Evolutionary conservation across 2,888 invertebrate genomes (phyloP).

Genomic region (Pollenia labialis): DNA sequence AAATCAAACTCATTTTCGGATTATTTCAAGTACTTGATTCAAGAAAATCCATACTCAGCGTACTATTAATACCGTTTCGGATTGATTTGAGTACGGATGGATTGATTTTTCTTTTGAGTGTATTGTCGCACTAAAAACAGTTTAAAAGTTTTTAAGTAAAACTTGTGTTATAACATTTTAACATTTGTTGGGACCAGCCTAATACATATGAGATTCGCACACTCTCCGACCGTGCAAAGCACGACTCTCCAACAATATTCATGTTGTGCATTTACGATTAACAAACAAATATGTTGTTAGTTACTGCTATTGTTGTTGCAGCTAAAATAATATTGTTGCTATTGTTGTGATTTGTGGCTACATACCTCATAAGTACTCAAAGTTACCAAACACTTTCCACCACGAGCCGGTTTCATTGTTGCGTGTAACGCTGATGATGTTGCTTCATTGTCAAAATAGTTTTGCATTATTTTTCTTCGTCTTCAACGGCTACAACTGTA

Average conservation of each 20-base stretch:
- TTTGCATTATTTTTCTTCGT: slow-evolving; percentile 65
- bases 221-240: neutral
- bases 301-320: slow-evolving; percentile 30
- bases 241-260: slow-evolving; percentile 22
- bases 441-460: slow-evolving; percentile 73
- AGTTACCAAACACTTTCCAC: slow-evolving; percentile 80
- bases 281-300: slow-evolving; percentile 41
- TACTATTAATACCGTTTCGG: too few relatives aligned
- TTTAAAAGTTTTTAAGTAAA: too few relatives aligned
- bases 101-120: too few relatives aligned
- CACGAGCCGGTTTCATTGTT: slow-evolving; percentile 78
- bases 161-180: too few relatives aligned
- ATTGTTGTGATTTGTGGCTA: slow-evolving; percentile 41
- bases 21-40: too few relatives aligned
- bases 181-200: neutral
- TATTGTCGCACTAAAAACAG: too few relatives aligned
- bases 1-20: too few relatives aligned
- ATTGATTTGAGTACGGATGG: too few relatives aligned
- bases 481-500: slow-evolving; percentile 17
- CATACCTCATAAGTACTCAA: slow-evolving; percentile 80
- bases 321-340: slow-evolving; percentile 14
- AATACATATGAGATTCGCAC: neutral
- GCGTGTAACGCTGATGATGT: slow-evolving; percentile 74
- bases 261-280: slow-evolving; percentile 47
- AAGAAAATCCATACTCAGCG: too few relatives aligned